Conservation (phyloP, 2,888 invertebrate genomes). For the Mimachlamys varia region DNA sequence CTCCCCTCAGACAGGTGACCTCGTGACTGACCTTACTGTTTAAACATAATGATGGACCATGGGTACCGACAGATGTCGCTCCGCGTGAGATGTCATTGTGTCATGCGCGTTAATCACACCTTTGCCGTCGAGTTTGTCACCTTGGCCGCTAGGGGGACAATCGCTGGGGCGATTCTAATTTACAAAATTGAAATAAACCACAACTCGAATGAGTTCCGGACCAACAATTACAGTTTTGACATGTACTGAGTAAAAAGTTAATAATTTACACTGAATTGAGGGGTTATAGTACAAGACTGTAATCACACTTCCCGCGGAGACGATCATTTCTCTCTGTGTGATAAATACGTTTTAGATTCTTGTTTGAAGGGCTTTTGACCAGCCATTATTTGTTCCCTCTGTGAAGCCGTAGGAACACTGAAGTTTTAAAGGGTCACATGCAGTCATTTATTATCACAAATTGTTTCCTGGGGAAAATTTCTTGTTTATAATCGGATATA, state of each 20-base stretch:
- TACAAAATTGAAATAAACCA: background rate
- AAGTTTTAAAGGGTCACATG: background rate
- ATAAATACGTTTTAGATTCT: background rate
- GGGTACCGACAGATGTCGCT: conserved; percentile 32
- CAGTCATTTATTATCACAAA: background rate
- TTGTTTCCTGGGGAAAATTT: background rate
- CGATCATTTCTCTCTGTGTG: background rate
- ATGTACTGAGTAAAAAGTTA: conserved; percentile 31
- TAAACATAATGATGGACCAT: conserved; percentile 7
- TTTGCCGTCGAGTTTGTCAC: background rate
- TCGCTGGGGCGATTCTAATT: conserved; percentile 32
- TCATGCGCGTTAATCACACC: conserved; percentile 31
- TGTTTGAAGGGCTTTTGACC: background rate
- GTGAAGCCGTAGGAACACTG: background rate
- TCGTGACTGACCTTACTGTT: conserved; percentile 23
- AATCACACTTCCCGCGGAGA: background rate
- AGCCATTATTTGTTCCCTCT: background rate
- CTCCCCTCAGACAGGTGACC: background rate
- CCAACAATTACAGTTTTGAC: conserved; percentile 31
- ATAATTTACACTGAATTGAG: background rate
- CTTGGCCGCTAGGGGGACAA: conserved; percentile 34
- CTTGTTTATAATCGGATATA: background rate
- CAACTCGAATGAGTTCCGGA: conserved; percentile 11
- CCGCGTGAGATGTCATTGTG: conserved; percentile 29
- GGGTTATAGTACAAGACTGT: background rate